Evolutionary conservation across 2,113 vertebrate species (phyloP).

Genomic region (Sapajus apella): DNA sequence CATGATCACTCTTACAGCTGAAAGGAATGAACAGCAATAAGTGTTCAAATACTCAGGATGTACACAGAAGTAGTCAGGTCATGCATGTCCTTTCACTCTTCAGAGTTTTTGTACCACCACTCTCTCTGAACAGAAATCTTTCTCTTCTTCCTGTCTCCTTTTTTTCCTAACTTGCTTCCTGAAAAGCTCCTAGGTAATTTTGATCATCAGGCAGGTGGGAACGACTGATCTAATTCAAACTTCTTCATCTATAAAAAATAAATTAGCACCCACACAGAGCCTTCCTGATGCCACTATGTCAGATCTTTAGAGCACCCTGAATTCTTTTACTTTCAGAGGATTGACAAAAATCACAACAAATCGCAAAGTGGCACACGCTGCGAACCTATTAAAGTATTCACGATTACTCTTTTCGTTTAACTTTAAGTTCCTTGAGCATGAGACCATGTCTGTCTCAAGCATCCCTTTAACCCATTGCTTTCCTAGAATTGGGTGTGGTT

Average conservation of each 20-base stretch:
- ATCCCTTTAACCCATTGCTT: background rate
- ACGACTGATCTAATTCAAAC: background rate
- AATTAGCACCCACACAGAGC: background rate
- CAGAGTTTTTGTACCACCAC: background rate
- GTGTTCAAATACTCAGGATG: background rate
- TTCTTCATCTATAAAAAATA: background rate
- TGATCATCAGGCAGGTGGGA: background rate
- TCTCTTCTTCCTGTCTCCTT: background rate
- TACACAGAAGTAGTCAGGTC: background rate
- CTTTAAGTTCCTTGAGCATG: background rate
- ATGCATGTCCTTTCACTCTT: background rate
- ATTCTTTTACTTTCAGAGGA: background rate
- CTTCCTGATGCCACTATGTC: background rate
- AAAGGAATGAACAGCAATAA: background rate
- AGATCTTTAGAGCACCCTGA: background rate
- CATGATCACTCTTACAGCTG: background rate
- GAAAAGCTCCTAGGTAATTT: background rate
- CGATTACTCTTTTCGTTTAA: background rate
- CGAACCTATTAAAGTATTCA: background rate
- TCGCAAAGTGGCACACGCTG: background rate
- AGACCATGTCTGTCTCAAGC: background rate
- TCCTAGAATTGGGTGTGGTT: background rate
- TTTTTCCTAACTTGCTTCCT: background rate
- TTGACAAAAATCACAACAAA: background rate
- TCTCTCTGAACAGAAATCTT: background rate